phyloP scores from a whole-genome alignment of 2,113 vertebrate genomes.

The Cathartes aura region DNA sequence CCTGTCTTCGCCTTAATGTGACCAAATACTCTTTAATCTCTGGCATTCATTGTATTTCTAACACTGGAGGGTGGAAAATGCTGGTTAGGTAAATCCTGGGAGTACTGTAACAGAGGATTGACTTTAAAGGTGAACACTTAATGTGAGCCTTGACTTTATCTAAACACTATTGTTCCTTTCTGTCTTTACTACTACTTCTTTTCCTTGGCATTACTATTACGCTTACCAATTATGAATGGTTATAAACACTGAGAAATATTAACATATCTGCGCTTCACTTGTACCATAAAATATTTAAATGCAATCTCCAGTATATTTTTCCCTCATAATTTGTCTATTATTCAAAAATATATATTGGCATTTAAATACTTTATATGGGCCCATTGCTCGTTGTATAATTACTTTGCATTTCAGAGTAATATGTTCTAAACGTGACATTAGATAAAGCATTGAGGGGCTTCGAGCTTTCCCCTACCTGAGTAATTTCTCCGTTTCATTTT shows the following conservation, averaged over 20 bases:
- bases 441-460: not conserved
- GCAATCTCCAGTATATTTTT: not conserved
- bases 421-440: not conserved
- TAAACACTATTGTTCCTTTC: not conserved
- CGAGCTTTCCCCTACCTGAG: not conserved
- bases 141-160: not conserved
- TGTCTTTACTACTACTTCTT: not conserved
- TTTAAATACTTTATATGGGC: not conserved
- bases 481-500: not conserved
- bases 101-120: too few species aligned
- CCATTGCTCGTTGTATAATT: not conserved
- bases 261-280: not conserved
- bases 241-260: not conserved
- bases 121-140: not conserved
- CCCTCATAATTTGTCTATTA: not conserved
- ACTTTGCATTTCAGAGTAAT: not conserved
- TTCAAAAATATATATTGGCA: not conserved
- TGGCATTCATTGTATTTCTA: not conserved
- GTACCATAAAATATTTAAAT: not conserved
- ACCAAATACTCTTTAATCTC: not conserved
- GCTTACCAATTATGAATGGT: not conserved
- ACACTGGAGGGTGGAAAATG: not conserved
- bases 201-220: not conserved
- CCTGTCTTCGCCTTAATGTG: not conserved
- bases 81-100: not conserved